Evolutionary conservation across 2,888 invertebrate species (phyloP), one percentile per base, ranked within the genome.

Genomic region (Tupiocoris notatus): DNA sequence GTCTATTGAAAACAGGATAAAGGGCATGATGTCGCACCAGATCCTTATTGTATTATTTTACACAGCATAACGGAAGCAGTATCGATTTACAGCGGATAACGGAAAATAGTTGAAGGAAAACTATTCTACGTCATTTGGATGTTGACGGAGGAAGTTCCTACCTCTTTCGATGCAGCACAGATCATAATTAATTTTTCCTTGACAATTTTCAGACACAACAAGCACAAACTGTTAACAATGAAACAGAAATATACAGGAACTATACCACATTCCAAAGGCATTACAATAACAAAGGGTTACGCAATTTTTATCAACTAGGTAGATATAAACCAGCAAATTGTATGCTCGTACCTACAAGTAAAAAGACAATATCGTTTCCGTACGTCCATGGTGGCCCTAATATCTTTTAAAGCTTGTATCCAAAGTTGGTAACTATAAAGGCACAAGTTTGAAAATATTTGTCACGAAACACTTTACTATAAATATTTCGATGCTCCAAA

Each of bases 341-440:
- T 39, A 12, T 12, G 12, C 39, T 39, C 12, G 12, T 39, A 39
- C 3, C 39, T 39, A 3, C 39, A 7, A 39, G 12, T 39, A 39
- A 39, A 39, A 39, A 39, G 39, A 39, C 39, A 73, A 73, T 59
- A 67, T 70, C 58, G 59, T 58, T 54, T 73, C 39, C 61, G 62
- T 54, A 54, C 61, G 39, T 25, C 58, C 62, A 73, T 73, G 62
- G 18, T 73, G 62, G 39, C 62, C 62, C 62, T 61, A 73, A 63
- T 73, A 59, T 17, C 6, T 73, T 62, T 73, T 73, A 73, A 73
- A 73, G 73, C 73, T 73, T 73, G 73, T 20, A 73, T 73, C 73
- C 73, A 21, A 61, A n/a, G 61, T 73, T 73, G 73, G 73, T 73
- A 73, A 73, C 73, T 73, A 73, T 73, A 61, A 73, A 73, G 73